Evolutionary conservation across 2,113 vertebrate species (phyloP).

Genomic region (Rynchops niger): DNA sequence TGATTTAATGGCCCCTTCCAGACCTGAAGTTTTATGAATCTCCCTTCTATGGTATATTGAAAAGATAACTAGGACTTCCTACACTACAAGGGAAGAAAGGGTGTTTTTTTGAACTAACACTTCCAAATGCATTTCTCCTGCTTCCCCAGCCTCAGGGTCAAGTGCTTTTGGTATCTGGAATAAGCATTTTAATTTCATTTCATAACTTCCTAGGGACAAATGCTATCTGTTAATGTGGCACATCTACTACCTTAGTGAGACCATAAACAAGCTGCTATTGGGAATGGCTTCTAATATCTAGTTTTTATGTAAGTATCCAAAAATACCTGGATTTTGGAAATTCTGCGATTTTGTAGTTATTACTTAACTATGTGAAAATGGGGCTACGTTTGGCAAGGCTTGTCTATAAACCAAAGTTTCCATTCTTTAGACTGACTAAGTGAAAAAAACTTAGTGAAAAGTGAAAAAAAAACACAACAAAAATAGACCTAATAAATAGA

Average conservation of each 20-base stretch:
- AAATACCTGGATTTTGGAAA: background rate
- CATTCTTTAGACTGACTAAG: background rate
- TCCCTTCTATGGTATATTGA: background rate
- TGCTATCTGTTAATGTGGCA: background rate
- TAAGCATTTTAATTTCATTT: background rate
- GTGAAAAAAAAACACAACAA: background rate
- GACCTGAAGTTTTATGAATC: background rate
- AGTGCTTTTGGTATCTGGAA: background rate
- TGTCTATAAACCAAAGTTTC: background rate
- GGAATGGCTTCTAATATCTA: background rate
- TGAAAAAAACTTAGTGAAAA: too few species aligned
- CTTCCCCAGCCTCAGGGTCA: background rate
- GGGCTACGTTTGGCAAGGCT: background rate
- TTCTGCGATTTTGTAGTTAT: background rate
- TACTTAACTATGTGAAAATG: background rate
- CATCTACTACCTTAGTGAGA: background rate
- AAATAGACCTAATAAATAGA: background rate
- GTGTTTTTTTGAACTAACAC: background rate
- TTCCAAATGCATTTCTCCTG: background rate
- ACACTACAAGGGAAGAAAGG: background rate
- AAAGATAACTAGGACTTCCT: background rate
- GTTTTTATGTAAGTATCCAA: background rate
- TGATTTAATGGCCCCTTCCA: background rate
- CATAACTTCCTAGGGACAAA: background rate
- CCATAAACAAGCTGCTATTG: background rate